Base-by-base conservation (phyloP, 1,140 invertebrate genomes). In the Calycopis cecrops region DNA sequence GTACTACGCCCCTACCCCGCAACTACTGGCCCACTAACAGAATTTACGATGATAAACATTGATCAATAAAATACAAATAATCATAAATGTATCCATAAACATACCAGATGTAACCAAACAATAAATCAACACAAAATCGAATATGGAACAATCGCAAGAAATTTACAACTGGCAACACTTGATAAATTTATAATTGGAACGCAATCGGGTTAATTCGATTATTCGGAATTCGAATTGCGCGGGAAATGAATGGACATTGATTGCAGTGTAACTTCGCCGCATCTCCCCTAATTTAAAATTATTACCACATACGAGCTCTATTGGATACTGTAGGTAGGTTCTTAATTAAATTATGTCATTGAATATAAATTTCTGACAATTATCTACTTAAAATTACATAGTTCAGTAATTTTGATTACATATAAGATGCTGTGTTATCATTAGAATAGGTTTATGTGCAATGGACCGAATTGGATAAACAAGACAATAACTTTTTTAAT, bases 121-220 rank as follows among this genome's bases (percentile, higher is more conserved):
- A 66, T 79, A 78, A 78, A 76, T 81, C 64, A 67, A 50, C 61
- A 71, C 62, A 67, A 64, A 67, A 58, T 60, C 57, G 61, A 62
- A 55, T 57, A 18, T 50, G 21, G 48, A 49, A 62, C 59, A 67
- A 75, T 72, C 71, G 50, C 62, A 57, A 49, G 44, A 65, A 79
- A 82, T 82, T 79, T 82, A 82, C 69, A 75, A 79, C 73, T 62
- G 62, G 55, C 75, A 82, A 82, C 76, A 82, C 55, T 76, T 73
- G 67, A 73, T 77, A 69, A 54, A 54, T 47, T 54, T 73, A 67
- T 76, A 79, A 79, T 74, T 71, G 67, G 52, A 56, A 60, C 18
- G 56, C 50, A 62, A 63, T 67, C 58, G 48, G 53, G 55, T 61
- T 67, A 68, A 69, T 70, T 34, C 63, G 63, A 63, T 53, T 44